These are phyloP conservation scores for Thalassoma bifasciatum DNA, from an alignment of 2,113 vertebrate genomes.

Conservation along the genomic window DNA sequence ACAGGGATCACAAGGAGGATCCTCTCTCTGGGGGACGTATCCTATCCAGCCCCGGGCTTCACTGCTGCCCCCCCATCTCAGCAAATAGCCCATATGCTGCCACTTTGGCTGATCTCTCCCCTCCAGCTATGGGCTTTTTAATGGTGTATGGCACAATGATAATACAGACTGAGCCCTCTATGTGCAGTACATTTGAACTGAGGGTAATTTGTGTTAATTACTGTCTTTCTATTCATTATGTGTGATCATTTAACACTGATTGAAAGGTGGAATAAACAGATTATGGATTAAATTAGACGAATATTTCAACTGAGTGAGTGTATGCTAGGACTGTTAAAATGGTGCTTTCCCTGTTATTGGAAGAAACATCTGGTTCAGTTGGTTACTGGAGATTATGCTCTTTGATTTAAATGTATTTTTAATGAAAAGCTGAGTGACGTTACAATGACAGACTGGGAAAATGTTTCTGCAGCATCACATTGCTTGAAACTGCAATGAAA, in stretches of 20 bases:
- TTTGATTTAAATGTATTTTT: not conserved
- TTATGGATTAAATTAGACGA: slow-evolving; percentile 12
- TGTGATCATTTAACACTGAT: slow-evolving; percentile 38
- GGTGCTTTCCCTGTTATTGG: not conserved
- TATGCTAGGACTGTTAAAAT: not conserved
- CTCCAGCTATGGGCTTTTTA: slow-evolving; percentile 30
- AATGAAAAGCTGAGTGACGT: not conserved
- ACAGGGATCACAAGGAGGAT: slow-evolving; percentile 1
- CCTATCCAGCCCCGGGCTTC: not conserved
- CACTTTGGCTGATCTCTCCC: slow-evolving; percentile 30
- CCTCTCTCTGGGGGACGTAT: slow-evolving; percentile 11
- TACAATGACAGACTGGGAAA: not conserved
- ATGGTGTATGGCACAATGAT: slow-evolving; percentile 8
- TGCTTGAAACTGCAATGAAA: too few species aligned
- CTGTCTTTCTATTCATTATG: slow-evolving; percentile 36
- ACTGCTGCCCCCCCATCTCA: not conserved
- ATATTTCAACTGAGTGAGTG: not conserved
- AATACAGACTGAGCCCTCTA: slow-evolving; percentile 9
- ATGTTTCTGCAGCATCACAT: not conserved
- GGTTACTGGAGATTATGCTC: not conserved
- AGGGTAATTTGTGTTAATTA: slow-evolving; percentile 36
- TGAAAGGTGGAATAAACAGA: slow-evolving; percentile 13
- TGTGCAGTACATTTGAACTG: slow-evolving; percentile 6
- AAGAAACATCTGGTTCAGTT: slow-evolving; percentile 4
- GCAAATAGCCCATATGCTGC: slow-evolving; percentile 25